Base-by-base conservation (phyloP, 2,888 invertebrate species). In the Ferrisia virgata region DNA sequence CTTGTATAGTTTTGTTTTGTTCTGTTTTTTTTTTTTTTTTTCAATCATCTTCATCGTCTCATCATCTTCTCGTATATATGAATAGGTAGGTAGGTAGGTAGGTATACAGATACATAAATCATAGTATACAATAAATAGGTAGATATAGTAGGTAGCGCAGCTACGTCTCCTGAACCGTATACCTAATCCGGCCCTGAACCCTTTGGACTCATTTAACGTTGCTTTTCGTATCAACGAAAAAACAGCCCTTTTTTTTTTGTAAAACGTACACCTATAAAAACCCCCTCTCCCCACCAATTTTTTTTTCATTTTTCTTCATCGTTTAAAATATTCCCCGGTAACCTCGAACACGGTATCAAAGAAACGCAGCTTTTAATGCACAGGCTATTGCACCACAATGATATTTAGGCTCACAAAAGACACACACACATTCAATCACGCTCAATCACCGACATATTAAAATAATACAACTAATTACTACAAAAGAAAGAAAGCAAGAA, bases 191-290 rank as follows among this genome's bases (percentile, higher is more conserved):
- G 36, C 9, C 18, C 36, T 36, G 33, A 18, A 76, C 33, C 72
- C n/a, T 69, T 18, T 8, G 9, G 13, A 36, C 72, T 76, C 13
- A 36, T 76, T 76, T 76, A 28, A 33, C 33, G 72, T 76, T 76
- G 72, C 72, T 76, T 64, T 13, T 76, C 9, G 28, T 76, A 76
- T 76, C 72, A 76, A 76, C 72, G 72, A 76, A 76, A 58, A 76
- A 76, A 53, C 53, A 53, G 53, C 53, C 53, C 47, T n/a, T 47
- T 13, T n/a, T n/a, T n/a, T n/a, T n/a, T n/a, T n/a, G n/a, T n/a
- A n/a, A n/a, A n/a, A n/a, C n/a, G n/a, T n/a, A 4, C 47, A 15
- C 47, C n/a, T 47, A n/a, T n/a, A n/a, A n/a, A n/a, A n/a, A n/a
- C n/a, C n/a, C 47, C 47, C 47, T 2, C 0, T 4, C 3, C 47